These are phyloP conservation scores for Siphamia tubifer DNA, from an alignment of 2,113 vertebrate genomes.

Conservation along the genomic window DNA sequence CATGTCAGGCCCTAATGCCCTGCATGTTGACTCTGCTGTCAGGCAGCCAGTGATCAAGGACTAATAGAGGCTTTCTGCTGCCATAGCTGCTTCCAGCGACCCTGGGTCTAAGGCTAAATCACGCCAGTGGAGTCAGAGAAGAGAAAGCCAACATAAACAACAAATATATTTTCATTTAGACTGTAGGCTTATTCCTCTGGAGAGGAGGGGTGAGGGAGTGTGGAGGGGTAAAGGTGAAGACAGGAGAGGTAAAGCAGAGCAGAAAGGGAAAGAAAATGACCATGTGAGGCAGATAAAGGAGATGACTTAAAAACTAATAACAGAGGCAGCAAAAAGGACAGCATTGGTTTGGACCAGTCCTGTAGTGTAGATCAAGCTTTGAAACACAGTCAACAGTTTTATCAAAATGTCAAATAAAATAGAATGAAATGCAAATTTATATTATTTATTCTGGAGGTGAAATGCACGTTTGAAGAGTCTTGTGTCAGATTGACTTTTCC, in stretches of 20 bases:
- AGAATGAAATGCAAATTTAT: constrained; percentile 52
- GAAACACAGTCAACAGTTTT: constrained; percentile 58
- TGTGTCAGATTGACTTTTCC: constrained; percentile 10
- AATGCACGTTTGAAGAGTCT: neutral
- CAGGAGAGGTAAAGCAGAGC: constrained; percentile 28
- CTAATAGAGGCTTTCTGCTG: constrained; percentile 72
- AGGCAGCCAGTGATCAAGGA: constrained; percentile 72
- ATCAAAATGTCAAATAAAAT: constrained; percentile 42
- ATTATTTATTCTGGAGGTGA: constrained; percentile 35
- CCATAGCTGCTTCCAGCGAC: constrained; percentile 59
- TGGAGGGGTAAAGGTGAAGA: constrained; percentile 40
- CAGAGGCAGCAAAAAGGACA: constrained; percentile 1
- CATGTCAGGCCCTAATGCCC: constrained; percentile 64
- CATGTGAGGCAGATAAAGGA: constrained; percentile 20
- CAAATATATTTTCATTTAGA: constrained; percentile 76
- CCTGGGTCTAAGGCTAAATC: constrained; percentile 53
- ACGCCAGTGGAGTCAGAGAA: constrained; percentile 52
- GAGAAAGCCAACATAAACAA: constrained; percentile 70
- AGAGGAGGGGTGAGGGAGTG: constrained; percentile 8
- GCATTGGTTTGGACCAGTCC: constrained; percentile 14
- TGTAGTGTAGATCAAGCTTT: constrained; percentile 35
- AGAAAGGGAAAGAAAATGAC: constrained; percentile 26
- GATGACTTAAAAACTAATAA: neutral
- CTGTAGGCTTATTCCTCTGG: constrained; percentile 61
- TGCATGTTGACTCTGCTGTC: constrained; percentile 72